Percentiles rank a stretch among this genome's conserved stretches.
Evolutionary conservation across 2,113 vertebrate species (phyloP).

Genomic region (Rhynchomys soricoides): DNA sequence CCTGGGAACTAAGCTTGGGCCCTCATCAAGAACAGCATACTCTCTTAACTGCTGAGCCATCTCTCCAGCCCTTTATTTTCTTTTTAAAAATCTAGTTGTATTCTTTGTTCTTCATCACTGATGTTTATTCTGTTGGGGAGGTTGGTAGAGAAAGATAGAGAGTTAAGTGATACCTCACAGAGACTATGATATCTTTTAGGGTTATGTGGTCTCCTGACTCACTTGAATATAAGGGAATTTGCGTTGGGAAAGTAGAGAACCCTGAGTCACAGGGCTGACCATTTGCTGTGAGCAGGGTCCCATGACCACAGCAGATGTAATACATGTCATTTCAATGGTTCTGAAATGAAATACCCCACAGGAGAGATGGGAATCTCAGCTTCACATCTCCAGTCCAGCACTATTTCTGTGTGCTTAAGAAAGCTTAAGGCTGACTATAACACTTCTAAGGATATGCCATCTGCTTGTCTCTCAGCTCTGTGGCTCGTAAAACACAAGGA

Average conservation of each 20-base stretch:
- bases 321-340: background rate
- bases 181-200: background rate
- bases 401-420: slow-evolving; percentile 45
- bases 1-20: background rate
- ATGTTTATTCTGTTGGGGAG: background rate
- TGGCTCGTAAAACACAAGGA: background rate
- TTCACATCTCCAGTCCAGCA: background rate
- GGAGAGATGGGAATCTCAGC: background rate
- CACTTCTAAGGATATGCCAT: slow-evolving; percentile 19
- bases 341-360: slow-evolving; percentile 44
- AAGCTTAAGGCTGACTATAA: background rate
- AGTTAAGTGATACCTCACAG: background rate
- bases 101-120: background rate
- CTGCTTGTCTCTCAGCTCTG: slow-evolving; percentile 7
- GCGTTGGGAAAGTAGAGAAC: background rate
- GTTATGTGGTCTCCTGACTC: background rate
- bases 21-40: background rate
- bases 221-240: background rate
- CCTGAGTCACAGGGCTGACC: background rate
- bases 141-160: background rate
- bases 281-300: background rate
- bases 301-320: background rate
- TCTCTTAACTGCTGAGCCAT: background rate
- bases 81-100: background rate
- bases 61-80: background rate